Base-by-base conservation (phyloP, 2,797 vertebrate species). In the Myiotriccus ornatus region DNA sequence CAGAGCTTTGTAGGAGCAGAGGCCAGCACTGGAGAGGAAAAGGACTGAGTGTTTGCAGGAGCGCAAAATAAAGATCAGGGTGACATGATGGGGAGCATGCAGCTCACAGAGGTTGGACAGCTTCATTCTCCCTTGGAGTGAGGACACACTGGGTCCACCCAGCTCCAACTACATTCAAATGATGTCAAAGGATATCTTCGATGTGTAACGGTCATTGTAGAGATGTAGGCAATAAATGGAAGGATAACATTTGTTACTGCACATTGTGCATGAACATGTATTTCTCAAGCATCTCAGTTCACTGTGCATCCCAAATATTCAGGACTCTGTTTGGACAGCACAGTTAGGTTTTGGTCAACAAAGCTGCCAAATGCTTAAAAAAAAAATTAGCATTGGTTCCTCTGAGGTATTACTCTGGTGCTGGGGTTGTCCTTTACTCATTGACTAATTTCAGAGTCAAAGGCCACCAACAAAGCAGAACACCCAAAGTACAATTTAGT, bases 71-170 rank as follows among this genome's bases (percentile, higher is more conserved):
- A 86, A 28, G 19, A 50, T 0, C 1, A 4, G 4, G 2, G 17
- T 16, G 14, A 41, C 14, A 28, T 8, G 6, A 79, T 16, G 23
- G 34, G 77, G 30, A 89, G 14, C 32, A 80, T 1, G 1, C 16
- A 55, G 32, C 34, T 76, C 3, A 3, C 23, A 89, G 52, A 79
- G 35, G 44, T 28, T 73, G 44, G 9, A 69, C 0, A 2, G 28
- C 34, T 81, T 87, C n/a, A 55, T 67, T 52, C n/a, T 74, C 18
- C 28, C 17, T 56, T 27, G 27, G 50, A 6, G 60, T 57, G 24
- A 81, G 19, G 73, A 49, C 37, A 53, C 0, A 0, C 4, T 2
- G 2, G 5, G 25, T 37, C 39, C 21, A 22, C 15, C 5, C 63
- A 78, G 57, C 46, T 82, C 17, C 28, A 84, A 27, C 60, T 19